These are phyloP conservation scores for Sitobion miscanthi DNA, from an alignment of 1,140 invertebrate genomes.

Conservation along the genomic window DNA sequence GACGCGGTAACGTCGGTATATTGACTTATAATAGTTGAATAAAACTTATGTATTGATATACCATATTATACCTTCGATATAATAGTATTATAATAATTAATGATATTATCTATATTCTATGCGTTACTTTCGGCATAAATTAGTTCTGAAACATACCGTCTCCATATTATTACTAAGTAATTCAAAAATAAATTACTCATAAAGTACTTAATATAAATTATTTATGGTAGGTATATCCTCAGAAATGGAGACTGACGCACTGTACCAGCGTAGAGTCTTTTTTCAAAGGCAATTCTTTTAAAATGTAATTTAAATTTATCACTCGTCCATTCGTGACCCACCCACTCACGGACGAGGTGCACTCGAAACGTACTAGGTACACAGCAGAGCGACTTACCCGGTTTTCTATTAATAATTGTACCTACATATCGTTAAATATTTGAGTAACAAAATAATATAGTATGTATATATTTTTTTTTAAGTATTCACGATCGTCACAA, in stretches of 20 bases:
- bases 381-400: background rate
- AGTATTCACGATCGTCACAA: background rate
- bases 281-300: background rate
- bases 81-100: background rate
- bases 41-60: no score
- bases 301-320: background rate
- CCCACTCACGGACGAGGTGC: no score
- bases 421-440: background rate
- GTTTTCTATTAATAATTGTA: background rate
- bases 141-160: background rate
- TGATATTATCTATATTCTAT: no score
- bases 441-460: background rate
- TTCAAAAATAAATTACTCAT: slow-evolving; percentile 3
- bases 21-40: no score
- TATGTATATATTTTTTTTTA: background rate
- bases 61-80: background rate
- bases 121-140: background rate
- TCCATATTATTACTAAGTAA: background rate
- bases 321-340: background rate
- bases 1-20: no score
- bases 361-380: background rate
- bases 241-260: background rate
- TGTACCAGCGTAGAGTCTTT: background rate
- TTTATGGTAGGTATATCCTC: background rate
- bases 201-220: background rate